Evolutionary conservation across 2,888 invertebrate species (phyloP).

Genomic region (Prostheceraeus crozeri): DNA sequence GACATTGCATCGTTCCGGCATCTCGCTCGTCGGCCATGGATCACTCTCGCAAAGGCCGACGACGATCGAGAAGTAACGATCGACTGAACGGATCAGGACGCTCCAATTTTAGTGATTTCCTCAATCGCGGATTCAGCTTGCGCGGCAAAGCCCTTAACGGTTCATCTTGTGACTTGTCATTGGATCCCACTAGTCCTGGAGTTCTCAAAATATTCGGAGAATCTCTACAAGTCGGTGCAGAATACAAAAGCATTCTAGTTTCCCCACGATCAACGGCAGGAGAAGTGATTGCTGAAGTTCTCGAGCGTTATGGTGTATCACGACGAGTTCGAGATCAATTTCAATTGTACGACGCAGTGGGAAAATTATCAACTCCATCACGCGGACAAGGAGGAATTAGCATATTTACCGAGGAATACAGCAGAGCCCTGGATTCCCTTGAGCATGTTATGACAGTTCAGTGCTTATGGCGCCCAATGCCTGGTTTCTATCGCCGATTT

Average conservation of each 20-base stretch:
- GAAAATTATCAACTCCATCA: conserved; percentile 38
- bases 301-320: conserved; percentile 48
- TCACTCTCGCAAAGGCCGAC: too few species aligned
- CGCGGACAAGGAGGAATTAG: not conserved
- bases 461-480: conserved; percentile 50
- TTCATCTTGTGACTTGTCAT: conserved; percentile 26
- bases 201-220: conserved; percentile 43
- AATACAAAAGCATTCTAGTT: conserved; percentile 51
- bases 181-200: conserved; percentile 27
- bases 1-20: too few species aligned
- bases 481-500: conserved; percentile 48
- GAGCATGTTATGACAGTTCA: conserved; percentile 49
- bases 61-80: too few species aligned
- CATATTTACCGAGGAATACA: conserved; percentile 43
- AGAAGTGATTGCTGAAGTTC: conserved; percentile 49
- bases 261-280: conserved; percentile 47
- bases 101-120: too few species aligned
- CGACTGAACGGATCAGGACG: too few species aligned
- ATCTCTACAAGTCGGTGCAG: conserved; percentile 47
- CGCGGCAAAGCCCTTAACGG: too few species aligned
- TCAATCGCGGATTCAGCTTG: too few species aligned
- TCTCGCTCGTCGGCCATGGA: too few species aligned
- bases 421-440: conserved; percentile 45
- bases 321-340: conserved; percentile 43
- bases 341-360: conserved; percentile 51